Base-by-base conservation (phyloP, 2,113 vertebrate genomes). In the Malaclemys terrapin region DNA sequence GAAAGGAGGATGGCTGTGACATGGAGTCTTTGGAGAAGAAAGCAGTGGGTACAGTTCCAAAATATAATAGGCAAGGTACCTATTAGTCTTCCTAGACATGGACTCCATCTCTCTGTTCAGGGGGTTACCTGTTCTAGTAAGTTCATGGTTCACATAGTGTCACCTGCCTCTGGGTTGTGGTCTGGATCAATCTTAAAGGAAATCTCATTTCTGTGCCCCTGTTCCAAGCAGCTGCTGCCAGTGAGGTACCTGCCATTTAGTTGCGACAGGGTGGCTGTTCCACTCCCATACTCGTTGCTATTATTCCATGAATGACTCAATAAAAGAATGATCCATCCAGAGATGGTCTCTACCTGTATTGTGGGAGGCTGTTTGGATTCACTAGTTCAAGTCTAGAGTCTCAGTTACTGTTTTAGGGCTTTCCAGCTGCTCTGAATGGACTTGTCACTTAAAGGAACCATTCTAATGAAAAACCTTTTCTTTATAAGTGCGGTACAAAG, bases 361-460 rank as follows among this genome's bases (percentile, higher is more conserved):
- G 38, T 2, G 81, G 47, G 57, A 80, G 35, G 35, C 91, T 14
- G 1, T 45, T 88, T 85, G 78, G 8, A 14, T 95, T 53, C 8
- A 10, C 49, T 72, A 25, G 85, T n/a, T 69, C 83, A 76, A 45
- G 72, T 20, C 19, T 45, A 76, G 38, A 42, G 22, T 45, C 38
- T 38, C 62, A 65, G 62, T 65, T 45, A 76, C 42, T 76, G 92
- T 6, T 27, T 87, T 81, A 80, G 65, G 53, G 82, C 31, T 82
- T 89, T 92, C 79, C 95, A 96, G 89, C 38, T n/a, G 42, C 92
- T 94, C n/a, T 47, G 47, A 69, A 89, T 83, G 80, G 88, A 83
- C 42, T 92, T 91, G 79, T 81, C 65, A 65, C 54, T 75, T 87
- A 88, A 90, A 91, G 25, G 22, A 76, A 90, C 57, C 75, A 90